A percentile compares a stretch with the other conserved stretches of the same genome.
Evolutionary conservation across 2,797 vertebrate species (phyloP).

Genomic region (Melanotaenia boesemani): DNA sequence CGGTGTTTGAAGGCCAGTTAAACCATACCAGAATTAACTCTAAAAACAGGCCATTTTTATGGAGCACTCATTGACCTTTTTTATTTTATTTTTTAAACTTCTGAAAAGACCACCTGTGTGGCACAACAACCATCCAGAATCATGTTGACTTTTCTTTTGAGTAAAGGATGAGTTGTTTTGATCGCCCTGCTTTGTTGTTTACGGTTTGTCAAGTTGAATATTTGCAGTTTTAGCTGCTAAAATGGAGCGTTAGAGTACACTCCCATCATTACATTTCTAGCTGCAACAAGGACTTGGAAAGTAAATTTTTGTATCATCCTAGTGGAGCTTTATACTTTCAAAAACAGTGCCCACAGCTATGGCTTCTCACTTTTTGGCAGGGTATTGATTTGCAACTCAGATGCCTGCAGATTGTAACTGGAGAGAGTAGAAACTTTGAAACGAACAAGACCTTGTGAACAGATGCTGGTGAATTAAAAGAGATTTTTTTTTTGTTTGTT

Average conservation of each 20-base stretch:
- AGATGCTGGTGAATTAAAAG: not conserved
- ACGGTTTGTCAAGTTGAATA: too few relatives aligned
- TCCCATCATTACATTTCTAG: conserved; percentile 21
- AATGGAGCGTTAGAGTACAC: not conserved
- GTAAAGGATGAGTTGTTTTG: too few relatives aligned
- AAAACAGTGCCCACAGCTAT: conserved; percentile 3
- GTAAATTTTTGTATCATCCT: conserved; percentile 3
- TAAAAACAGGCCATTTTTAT: too few relatives aligned
- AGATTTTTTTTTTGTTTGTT: too few relatives aligned
- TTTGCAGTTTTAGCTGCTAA: not conserved
- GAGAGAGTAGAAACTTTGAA: not conserved
- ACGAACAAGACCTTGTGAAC: not conserved
- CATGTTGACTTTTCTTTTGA: too few relatives aligned
- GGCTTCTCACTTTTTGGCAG: not conserved
- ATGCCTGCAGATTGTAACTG: not conserved
- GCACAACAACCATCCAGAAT: too few relatives aligned
- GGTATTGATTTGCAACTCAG: conserved; percentile 1
- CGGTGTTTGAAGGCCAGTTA: too few relatives aligned
- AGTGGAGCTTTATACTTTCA: conserved; percentile 5
- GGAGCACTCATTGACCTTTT: too few relatives aligned
- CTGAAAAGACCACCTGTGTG: too few relatives aligned
- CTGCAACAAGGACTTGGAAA: conserved; percentile 24
- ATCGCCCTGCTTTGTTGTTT: too few relatives aligned
- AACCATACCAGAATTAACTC: too few relatives aligned
- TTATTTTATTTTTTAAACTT: too few relatives aligned